Evolutionary conservation across 2,797 vertebrate genomes (phyloP), one percentile per base, ranked within the genome.

Genomic region (Premnoplex brunnescens): DNA sequence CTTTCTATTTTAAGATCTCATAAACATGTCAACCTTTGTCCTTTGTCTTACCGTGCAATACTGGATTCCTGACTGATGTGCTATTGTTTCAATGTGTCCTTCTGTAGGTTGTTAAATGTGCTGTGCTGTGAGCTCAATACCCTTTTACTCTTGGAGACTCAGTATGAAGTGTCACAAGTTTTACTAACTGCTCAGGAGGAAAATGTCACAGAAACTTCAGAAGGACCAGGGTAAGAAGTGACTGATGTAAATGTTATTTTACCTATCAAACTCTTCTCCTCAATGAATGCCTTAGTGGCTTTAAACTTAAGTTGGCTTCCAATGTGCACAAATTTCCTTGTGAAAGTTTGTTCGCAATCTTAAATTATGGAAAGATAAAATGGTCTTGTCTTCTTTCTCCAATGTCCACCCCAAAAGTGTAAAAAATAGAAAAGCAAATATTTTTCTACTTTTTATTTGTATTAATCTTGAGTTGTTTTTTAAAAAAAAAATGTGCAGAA

Each of bases 121-220:
- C 92, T 99, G 7, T 99, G 99, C 98, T 99, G 98, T 97, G 98
- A 98, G 91, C 98, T 99, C 95, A 98, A 99, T 95, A 98, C 98
- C 10, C 98, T 99, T 58, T 98, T 99, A 75, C 98, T 99, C 62
- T 95, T 99, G 96, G 99, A 99, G 97, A 98, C 98, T 94, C 99
- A 99, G 86, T 99, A 99, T 96, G 97, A 98, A 82, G 96, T 99
- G 93, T 98, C 98, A 89, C 97, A 98, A 95, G 96, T 98, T 95
- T 97, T 99, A 93, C 97, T 99, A 63, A 98, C 97, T 94, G 98
- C 98, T 93, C 99, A 99, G 97, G 97, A 97, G 91, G 98, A 99
- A 92, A 99, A 99, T 92, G 51, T 97, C 60, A 92, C 97, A 6
- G 98, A 98, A 89, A 93, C 92, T 23, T 97, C 97, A 28, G 85